phyloP scores from a whole-genome alignment of 2,797 vertebrate species.

The Tokudaia muenninki region DNA sequence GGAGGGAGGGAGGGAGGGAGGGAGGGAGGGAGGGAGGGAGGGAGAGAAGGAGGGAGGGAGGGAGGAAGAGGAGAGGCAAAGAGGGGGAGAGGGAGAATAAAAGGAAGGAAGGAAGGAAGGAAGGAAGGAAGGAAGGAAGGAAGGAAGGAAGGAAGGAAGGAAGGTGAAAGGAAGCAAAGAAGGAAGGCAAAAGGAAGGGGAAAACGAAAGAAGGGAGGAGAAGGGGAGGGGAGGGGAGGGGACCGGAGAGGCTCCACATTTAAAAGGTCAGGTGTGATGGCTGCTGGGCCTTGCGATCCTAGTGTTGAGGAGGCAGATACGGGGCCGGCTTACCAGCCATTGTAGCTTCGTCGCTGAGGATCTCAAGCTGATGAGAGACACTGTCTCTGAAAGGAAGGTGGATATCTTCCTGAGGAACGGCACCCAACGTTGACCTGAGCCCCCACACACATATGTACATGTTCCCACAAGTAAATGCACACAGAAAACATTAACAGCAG shows the following conservation, averaged over 20 bases:
- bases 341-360: neutral
- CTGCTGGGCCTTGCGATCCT: neutral
- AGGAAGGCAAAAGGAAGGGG: too few species aligned
- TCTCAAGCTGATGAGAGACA: neutral
- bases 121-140: fast-evolving
- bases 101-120: too few species aligned
- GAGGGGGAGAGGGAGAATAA: too few species aligned
- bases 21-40: fast-evolving
- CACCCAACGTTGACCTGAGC: neutral
- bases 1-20: fast-evolving
- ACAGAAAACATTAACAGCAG: neutral
- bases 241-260: neutral
- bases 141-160: fast-evolving
- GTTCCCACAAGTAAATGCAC: neutral
- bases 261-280: neutral
- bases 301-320: neutral
- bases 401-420: neutral
- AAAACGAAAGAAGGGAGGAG: too few species aligned
- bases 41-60: too few species aligned
- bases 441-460: neutral
- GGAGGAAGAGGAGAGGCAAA: too few species aligned
- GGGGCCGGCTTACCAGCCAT: neutral
- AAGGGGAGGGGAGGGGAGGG: too few species aligned
- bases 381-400: neutral
- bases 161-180: too few species aligned